These are phyloP conservation scores for Bucco capensis DNA, from an alignment of 2,113 vertebrate genomes.

Conservation along the genomic window DNA sequence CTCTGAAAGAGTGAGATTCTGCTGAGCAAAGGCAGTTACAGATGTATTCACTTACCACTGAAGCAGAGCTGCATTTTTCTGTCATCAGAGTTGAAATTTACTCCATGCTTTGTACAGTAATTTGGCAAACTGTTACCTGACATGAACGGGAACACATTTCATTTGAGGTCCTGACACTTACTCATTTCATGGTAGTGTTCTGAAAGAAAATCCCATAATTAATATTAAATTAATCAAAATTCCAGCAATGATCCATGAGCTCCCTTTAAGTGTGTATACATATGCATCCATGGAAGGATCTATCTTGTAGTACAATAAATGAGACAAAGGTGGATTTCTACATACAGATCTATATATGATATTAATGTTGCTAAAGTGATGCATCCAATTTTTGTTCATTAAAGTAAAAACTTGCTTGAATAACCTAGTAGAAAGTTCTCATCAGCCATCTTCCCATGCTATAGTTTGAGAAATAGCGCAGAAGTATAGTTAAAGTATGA, in stretches of 20 bases:
- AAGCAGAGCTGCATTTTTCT: slow-evolving; percentile 23
- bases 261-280: not conserved
- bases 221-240: slow-evolving; percentile 19
- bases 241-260: not conserved
- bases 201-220: slow-evolving; percentile 5
- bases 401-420: not conserved
- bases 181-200: slow-evolving; percentile 34
- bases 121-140: slow-evolving; percentile 32
- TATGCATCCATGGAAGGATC: not conserved
- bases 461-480: not conserved
- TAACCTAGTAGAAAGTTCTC: not conserved
- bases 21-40: not conserved
- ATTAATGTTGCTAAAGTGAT: not conserved
- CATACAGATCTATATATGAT: not conserved
- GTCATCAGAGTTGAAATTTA: slow-evolving; percentile 46
- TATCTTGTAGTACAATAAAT: not conserved
- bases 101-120: slow-evolving; percentile 17
- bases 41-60: not conserved
- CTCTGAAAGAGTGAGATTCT: not conserved
- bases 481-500: not conserved
- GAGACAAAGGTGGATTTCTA: not conserved
- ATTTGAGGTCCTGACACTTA: not conserved
- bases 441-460: not conserved
- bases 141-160: not conserved
- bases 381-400: not conserved